Evolutionary conservation across 2,113 vertebrate genomes (phyloP).

Genomic region (Fulica atra): DNA sequence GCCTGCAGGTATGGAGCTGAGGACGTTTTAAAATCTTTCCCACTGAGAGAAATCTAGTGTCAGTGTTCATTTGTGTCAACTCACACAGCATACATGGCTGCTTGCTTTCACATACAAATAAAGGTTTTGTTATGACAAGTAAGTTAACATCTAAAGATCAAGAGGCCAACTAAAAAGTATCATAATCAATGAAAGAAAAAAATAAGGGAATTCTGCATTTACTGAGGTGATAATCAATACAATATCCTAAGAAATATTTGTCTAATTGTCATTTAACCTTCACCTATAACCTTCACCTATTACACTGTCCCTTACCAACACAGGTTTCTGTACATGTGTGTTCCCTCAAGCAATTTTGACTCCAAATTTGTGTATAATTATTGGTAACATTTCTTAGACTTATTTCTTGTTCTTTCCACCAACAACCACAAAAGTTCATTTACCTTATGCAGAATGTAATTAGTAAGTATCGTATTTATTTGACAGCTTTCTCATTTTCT

Average conservation of each 20-base stretch:
- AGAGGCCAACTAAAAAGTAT: not conserved
- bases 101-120: not conserved
- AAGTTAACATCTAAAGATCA: not conserved
- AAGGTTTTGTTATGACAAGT: not conserved
- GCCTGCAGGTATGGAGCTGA: not conserved
- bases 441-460: conserved; percentile 76
- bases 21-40: not conserved
- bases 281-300: not conserved
- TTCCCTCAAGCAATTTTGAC: not conserved
- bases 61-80: not conserved
- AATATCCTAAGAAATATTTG: not conserved
- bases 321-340: not conserved
- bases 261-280: not conserved
- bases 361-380: not conserved
- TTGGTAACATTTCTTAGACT: not conserved
- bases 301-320: not conserved
- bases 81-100: not conserved
- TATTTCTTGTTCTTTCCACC: conserved; percentile 31
- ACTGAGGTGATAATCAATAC: not conserved
- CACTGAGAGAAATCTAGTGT: not conserved
- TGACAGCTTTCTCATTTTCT: conserved; percentile 80
- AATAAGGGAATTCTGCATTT: not conserved
- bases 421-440: conserved; percentile 74
- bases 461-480: conserved; percentile 76
- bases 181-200: not conserved